Evolutionary conservation across 1,140 invertebrate species (phyloP).

Genomic region (Thalassaphorura encarpata): DNA sequence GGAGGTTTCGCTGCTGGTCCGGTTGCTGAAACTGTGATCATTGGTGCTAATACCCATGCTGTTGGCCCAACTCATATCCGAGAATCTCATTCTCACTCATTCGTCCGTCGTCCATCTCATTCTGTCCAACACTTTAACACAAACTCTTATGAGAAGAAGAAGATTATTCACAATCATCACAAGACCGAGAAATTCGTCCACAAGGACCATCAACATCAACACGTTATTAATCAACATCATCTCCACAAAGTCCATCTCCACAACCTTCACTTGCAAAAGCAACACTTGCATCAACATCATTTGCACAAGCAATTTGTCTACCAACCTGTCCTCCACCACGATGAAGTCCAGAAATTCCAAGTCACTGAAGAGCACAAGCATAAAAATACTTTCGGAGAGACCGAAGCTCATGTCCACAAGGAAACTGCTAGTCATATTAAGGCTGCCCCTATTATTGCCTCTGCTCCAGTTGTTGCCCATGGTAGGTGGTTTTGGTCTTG

Average conservation of each 20-base stretch:
- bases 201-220: constrained; percentile 8
- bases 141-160: neutral
- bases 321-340: constrained; percentile 1
- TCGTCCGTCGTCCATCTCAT: neutral
- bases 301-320: constrained; percentile 1
- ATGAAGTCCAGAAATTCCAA: neutral
- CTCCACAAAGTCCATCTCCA: constrained; percentile 13
- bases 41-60: neutral
- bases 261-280: constrained; percentile 6
- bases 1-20: neutral
- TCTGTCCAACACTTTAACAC: constrained; percentile 1
- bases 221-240: constrained; percentile 9
- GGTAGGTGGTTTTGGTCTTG: no score
- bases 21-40: neutral
- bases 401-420: neutral
- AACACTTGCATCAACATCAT: constrained; percentile 5
- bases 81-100: constrained; percentile 9
- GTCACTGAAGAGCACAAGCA: neutral
- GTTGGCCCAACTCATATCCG: constrained; percentile 5
- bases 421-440: neutral
- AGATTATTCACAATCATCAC: constrained; percentile 11
- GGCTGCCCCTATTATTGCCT: neutral
- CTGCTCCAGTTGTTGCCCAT: no score
- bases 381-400: neutral
- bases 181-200: constrained; percentile 4